Evolutionary conservation across 2,113 vertebrate genomes (phyloP), one percentile per base, ranked within the genome.

Genomic region (Otolemur garnettii): DNA sequence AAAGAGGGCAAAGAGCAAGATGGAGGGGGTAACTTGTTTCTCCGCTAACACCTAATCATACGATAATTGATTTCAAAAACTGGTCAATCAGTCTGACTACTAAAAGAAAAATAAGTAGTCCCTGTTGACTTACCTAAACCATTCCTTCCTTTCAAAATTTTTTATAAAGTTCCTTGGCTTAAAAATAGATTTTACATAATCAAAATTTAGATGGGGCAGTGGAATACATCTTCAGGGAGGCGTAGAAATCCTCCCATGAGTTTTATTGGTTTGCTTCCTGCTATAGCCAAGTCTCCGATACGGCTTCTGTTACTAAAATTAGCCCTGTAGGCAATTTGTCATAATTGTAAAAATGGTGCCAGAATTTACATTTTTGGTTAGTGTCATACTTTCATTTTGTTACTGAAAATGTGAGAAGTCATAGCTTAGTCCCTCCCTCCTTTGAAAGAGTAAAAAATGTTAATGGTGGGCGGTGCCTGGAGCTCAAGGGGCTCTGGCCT

Each of bases 391-490:
- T 93, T 87, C 15, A 78, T 72, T 85, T 88, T 69, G 5, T 94
- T 81, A 88, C 42, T 91, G 30, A 84, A 93, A 91, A 81, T 60
- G 38, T 87, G 19, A 30, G 19, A 75, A 81, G 19, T 82, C 19
- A 14, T 69, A 22, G n/a, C 21, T 95, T 74, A 69, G 28, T 62
- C 42, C 42, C 14, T 62, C 30, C 24, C 15, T 90, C 53, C 9
- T 30, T 81, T 71, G 28, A 30, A 80, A 96, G 15, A 13, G 17
- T 79, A 68, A 95, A 94, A 91, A 83, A 62, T 62, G n/a, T 77
- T 74, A 72, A 60, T 33, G 1, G 45, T 50, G 38, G 38, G 38
- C 38, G 38, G 38, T 38, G 38, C 38, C 38, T 38, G 38, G 38
- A 4, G 38, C 38, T 38, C 38, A 38, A 38, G 4, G 38, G 38